Base-by-base conservation (phyloP, 2,888 invertebrate genomes). In the Macropis europaea region DNA sequence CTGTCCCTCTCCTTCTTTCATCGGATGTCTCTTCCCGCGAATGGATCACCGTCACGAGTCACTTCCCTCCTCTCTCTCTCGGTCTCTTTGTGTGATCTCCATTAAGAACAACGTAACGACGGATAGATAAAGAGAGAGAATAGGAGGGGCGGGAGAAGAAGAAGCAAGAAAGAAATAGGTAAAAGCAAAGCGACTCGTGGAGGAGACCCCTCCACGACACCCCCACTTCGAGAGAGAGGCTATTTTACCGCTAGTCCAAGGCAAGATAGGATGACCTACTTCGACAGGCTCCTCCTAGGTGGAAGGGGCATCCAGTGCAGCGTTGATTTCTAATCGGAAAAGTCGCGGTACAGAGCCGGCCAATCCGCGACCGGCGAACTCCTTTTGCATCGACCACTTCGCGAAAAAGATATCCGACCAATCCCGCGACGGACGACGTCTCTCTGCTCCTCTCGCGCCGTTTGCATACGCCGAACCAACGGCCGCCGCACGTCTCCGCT, bases 261-360 rank as follows among this genome's bases (percentile, higher is more conserved):
- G 82, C 85, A 83, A 87, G 87, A 87, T 86, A 84, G 88, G 87
- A 88, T 89, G 89, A 89, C 89, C 89, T 87, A 89, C 86, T 86
- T 89, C 79, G 68, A 66, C 83, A 87, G 86, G 89, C 89, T 89
- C 89, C 89, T 89, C 89, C 89, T 89, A 86, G 84, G 85, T 81
- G 86, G 88, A 86, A n/a, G 88, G 86, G 87, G 89, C 86, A 88
- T 87, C 85, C 82, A 83, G 84, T 68, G 77, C 79, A 76, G 53
- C 64, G 85, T 84, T 86, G 86, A 84, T 88, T 86, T 86, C 86
- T 84, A 86, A 87, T 89, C 88, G 87, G 87, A 88, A 89, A 89
- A 88, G 83, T 88, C 86, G 78, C 79, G 76, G 82, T 78, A 77
- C 69, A 79, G 76, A 50, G 68, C 62, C 78, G 78, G 73, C 84